Percentiles rank a stretch among this genome's conserved stretches.
Conservation (phyloP, 2,113 vertebrate genomes). For the Phodopus roborovskii region DNA sequence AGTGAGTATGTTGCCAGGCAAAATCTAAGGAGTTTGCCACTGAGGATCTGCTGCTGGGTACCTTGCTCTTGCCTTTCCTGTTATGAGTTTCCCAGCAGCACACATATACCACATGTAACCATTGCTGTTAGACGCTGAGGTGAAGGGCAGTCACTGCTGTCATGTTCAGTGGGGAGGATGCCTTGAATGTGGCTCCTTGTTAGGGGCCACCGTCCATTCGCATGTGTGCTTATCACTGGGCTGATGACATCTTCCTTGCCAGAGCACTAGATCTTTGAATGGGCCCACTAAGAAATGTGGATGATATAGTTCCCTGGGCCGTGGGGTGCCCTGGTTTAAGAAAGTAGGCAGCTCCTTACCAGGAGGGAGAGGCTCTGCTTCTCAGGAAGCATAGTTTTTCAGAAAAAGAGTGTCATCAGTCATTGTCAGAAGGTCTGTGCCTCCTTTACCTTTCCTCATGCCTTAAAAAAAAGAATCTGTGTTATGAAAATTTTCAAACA, state of each 20-base stretch:
- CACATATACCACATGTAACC: accelerated
- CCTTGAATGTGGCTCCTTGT: accelerated
- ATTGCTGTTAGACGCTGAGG: accelerated
- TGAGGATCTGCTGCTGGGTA: accelerated
- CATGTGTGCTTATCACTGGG: accelerated
- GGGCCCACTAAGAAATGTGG: accelerated
- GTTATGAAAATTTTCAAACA: background rate
- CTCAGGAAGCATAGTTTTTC: background rate
- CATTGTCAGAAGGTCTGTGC: background rate
- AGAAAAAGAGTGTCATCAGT: accelerated
- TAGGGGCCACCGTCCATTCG: accelerated
- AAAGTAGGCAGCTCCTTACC: background rate
- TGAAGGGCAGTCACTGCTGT: accelerated
- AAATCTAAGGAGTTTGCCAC: background rate
- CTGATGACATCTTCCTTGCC: accelerated
- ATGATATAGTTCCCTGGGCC: accelerated
- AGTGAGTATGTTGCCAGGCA: background rate
- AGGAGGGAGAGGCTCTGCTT: background rate
- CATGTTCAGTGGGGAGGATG: accelerated
- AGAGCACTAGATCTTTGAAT: accelerated
- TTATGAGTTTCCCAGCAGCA: background rate
- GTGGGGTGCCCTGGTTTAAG: accelerated
- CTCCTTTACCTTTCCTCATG: background rate
- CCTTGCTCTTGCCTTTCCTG: background rate
- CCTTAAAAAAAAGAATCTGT: background rate